Evolutionary conservation across 2,888 invertebrate genomes (phyloP).

Genomic region (Lasioglossum calceatum): DNA sequence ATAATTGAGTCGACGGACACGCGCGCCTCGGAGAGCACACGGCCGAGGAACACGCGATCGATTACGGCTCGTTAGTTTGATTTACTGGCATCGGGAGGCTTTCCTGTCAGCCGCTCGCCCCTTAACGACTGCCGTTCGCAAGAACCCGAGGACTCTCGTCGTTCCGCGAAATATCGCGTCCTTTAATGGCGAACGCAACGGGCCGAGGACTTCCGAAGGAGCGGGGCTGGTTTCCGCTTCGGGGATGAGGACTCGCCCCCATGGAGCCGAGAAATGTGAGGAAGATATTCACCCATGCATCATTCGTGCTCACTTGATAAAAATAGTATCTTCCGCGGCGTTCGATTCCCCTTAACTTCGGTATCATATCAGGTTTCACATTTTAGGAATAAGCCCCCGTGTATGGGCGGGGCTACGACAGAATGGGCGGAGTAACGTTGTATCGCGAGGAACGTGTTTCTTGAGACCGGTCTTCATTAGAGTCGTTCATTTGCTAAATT

Average conservation of each 20-base stretch:
- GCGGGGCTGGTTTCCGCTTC: slow-evolving; percentile 1
- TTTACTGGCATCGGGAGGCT: slow-evolving; percentile 50
- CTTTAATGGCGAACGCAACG: slow-evolving; percentile 27
- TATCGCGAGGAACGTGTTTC: too few relatives aligned
- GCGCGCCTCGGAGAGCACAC: slow-evolving; percentile 37
- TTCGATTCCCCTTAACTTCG: neutral
- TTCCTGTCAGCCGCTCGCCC: slow-evolving; percentile 39
- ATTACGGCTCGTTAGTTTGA: slow-evolving; percentile 61
- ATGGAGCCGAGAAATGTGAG: neutral
- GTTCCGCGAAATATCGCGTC: slow-evolving; percentile 13
- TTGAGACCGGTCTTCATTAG: neutral
- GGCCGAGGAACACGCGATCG: slow-evolving; percentile 46
- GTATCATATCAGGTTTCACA: neutral
- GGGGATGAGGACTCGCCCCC: neutral
- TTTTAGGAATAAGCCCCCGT: neutral
- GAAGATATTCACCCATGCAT: neutral
- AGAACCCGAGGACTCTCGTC: neutral
- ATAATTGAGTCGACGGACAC: slow-evolving; percentile 50
- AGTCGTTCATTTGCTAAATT: neutral
- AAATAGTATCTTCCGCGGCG: neutral
- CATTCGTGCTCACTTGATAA: neutral
- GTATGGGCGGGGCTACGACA: neutral
- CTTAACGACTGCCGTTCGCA: slow-evolving; percentile 36
- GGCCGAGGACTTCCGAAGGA: slow-evolving; percentile 4
- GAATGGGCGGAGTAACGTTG: neutral